Base-by-base conservation (phyloP, 2,113 vertebrate genomes). In the Fregetta grallaria region DNA sequence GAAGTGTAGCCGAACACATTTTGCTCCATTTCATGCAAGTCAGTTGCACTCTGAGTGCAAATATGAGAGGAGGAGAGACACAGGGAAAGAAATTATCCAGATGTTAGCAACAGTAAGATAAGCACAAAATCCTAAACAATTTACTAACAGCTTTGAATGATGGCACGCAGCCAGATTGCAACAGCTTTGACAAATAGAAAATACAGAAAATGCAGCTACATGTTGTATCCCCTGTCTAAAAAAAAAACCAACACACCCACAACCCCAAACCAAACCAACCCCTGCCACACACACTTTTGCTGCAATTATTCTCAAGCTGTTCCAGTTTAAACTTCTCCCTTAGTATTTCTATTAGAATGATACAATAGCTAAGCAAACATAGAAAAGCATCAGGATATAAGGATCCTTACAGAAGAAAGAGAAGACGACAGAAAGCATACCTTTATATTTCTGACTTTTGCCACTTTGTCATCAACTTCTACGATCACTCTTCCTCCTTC, bases 371-470 rank as follows among this genome's bases (percentile, higher is more conserved):
- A 75, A 89, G 6, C 11, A 80, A 83, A 81, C 8, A 36, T 1
- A 92, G 47, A 81, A 77, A 86, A 78, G 13, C 15, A 87, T 30
- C 30, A 91, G 17, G 16, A 19, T 49, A 62, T 42, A 32, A 42
- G 13, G 6, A 73, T 74, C 10, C 13, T 73, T 40, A 23, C 1
- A 36, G 25, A 58, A 86, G 40, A 90, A 92, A 86, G 32, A 25
- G 6, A 62, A 75, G 15, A 45, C 5, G n/a, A 80, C n/a, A 88
- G 61, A 72, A 96, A 81, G 13, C 98, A 97, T 98, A 99, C 99
- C 99, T 99, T 99, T 91, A 98, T 93, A 95, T 99, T 99, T 97
- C 92, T 99, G 86, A 99, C 97, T 98, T 98, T 99, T 50, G 99
- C 98, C 93, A 98, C 98, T 96, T 99, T 99, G 90, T 98, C 98